Base-by-base conservation (phyloP, 2,888 invertebrate genomes). In the Octonoba sinensis region DNA sequence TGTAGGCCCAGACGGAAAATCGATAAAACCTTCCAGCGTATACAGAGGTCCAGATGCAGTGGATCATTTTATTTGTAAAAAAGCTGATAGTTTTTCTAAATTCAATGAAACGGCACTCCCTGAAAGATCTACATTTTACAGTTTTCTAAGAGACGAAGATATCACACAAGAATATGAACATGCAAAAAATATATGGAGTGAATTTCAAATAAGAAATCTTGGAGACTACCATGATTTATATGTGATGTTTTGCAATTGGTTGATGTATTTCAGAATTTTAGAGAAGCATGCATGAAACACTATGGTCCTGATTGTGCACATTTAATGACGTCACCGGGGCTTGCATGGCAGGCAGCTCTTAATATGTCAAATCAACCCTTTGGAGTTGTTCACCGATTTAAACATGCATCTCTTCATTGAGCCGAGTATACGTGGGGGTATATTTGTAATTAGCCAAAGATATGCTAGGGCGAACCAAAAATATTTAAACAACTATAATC, bases 191-290 rank as follows among this genome's bases (percentile, higher is more conserved):
- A 60, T 76, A 18, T 69, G 59, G 75, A n/a, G 51, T 4, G 12
- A n/a, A 16, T 76, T 76, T 22, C 18, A 51, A 2, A 15, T 84
- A 27, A 78, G 85, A 8, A 76, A 49, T 62, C n/a, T 87, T 3
- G 85, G 86, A 1, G 84, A 86, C 27, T 86, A 86, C 72, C 84
- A 85, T 57, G 85, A 85, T 67, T 54, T 86, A 3, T 87, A 87
- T 73, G 16, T 12, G 86, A 86, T 74, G 82, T 85, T 0, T 57
- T 84, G 3, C 83, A 85, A 1, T 77, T 87, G 13, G 85, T 85
- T 6, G 84, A 85, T 69, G 84, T 86, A 0, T 86, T 87, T 81
- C 85, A 87, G 71, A 83, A 72, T 22, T 87, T 87, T 79, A 54
- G 86, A 49, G 57, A 79, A n/a, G 59, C 84, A n/a, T 84, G 85